Evolutionary conservation across 2,888 invertebrate genomes (phyloP).

Genomic region (Pharmacophagus antenor): DNA sequence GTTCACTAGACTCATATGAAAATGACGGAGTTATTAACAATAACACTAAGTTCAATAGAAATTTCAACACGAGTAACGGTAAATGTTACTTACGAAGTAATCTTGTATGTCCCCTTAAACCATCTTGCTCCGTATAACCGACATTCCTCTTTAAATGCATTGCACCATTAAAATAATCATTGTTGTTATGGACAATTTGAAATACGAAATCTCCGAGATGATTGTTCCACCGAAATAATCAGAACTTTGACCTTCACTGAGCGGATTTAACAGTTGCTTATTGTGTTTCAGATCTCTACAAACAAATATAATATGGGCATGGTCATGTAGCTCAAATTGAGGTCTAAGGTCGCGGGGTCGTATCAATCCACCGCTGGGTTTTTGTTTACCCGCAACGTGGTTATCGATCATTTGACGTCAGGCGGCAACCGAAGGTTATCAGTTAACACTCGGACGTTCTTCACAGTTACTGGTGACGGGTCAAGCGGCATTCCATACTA

Average conservation of each 20-base stretch:
- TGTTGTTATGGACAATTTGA: too few relatives aligned
- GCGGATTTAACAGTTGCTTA: background rate
- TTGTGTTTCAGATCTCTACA: background rate
- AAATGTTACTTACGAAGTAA: too few relatives aligned
- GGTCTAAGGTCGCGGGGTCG: constrained; percentile 33
- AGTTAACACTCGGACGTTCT: constrained; percentile 42
- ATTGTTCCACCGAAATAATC: background rate
- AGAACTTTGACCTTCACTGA: background rate
- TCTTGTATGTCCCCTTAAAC: too few relatives aligned
- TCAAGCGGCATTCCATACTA: constrained; percentile 39
- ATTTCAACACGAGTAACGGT: too few relatives aligned
- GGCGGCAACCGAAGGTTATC: constrained; percentile 62
- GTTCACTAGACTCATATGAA: too few relatives aligned
- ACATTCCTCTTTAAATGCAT: too few relatives aligned
- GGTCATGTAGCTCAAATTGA: constrained; percentile 13
- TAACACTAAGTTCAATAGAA: too few relatives aligned
- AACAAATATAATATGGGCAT: constrained; percentile 1
- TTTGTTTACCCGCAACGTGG: constrained; percentile 59
- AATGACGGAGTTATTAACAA: too few relatives aligned
- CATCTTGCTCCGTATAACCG: too few relatives aligned
- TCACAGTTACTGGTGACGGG: constrained; percentile 42
- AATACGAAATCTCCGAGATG: too few relatives aligned
- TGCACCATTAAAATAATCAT: too few relatives aligned
- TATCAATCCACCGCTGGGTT: constrained; percentile 54
- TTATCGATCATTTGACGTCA: constrained; percentile 76